Evolutionary conservation across 2,888 invertebrate genomes (phyloP).

Genomic region (Ophonus ardosiacus): DNA sequence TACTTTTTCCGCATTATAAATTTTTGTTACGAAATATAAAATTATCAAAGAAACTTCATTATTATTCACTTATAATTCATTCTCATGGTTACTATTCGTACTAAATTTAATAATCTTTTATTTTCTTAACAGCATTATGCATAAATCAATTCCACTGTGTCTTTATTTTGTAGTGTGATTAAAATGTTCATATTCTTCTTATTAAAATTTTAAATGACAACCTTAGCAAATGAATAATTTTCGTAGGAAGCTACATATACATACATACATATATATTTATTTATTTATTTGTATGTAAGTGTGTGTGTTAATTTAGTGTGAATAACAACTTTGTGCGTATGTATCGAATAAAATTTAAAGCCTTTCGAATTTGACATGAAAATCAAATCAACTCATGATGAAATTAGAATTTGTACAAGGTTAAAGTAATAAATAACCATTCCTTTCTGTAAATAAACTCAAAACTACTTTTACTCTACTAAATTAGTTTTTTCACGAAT

Average conservation of each 20-base stretch:
- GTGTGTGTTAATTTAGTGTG: background rate
- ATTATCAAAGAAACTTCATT: background rate
- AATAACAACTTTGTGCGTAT: slow-evolving; percentile 14
- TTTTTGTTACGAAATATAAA: slow-evolving; percentile 17
- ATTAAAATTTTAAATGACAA: background rate
- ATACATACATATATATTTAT: too few relatives aligned
- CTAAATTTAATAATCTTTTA: background rate
- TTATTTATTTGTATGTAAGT: too few relatives aligned
- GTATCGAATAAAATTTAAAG: slow-evolving; percentile 2
- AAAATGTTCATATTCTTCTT: background rate
- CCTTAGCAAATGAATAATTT: background rate
- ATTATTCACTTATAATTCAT: background rate
- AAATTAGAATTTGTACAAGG: slow-evolving; percentile 36
- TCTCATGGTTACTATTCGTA: background rate
- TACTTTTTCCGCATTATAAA: slow-evolving; percentile 31
- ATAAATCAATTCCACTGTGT: background rate
- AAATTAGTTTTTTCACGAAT: background rate
- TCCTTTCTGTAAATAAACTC: background rate
- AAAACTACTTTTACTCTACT: slow-evolving; percentile 22
- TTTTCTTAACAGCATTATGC: background rate
- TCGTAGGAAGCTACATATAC: background rate
- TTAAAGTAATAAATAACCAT: background rate
- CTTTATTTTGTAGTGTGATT: background rate
- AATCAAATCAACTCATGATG: slow-evolving; percentile 19
- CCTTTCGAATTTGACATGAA: slow-evolving; percentile 38